Evolutionary conservation across 2,888 invertebrate species (phyloP), one percentile per base, ranked within the genome.

Genomic region (Agriopis marginaria): DNA sequence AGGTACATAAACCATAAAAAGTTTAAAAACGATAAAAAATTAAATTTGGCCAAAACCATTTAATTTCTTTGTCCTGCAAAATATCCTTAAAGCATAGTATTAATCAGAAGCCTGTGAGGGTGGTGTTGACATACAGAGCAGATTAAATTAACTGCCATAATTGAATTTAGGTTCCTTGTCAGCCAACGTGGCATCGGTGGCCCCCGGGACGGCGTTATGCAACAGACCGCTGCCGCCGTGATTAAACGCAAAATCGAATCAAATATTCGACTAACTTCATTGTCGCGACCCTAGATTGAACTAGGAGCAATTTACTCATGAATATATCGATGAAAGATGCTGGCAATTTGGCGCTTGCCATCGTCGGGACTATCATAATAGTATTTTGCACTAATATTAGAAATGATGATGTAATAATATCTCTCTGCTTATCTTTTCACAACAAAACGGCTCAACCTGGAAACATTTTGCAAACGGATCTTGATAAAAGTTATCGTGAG

Each of bases 141-240:
- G 91, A 88, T 93, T 93, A 93, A 93, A 94, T 94, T 93, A 94
- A 94, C 93, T 89, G 89, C 84, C 91, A 90, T 94, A 94, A 94
- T 94, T 94, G 94, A 92, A 94, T 94, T 93, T 91, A 89, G 92
- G 90, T 89, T 92, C 86, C 90, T 92, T 92, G 93, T 92, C 89
- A 87, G 87, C 86, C 89, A 85, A 89, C 84, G 90, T 91, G 91
- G 90, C 89, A 74, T 2, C 78, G 76, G 72, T 71, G 71, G 75
- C 75, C 69, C 70, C 71, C 72, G 71, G 74, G 68, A 58, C 75
- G 75, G 78, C 82, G 79, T 82, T 80, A 56, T 72, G 75, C 75
- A 74, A 59, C 71, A 71, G 53, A 50, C 68, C 65, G 66, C 74
- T 17, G 12, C 54, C 71, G 44, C 44, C 71, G 73, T 75, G 73